Evolutionary conservation across 2,888 invertebrate genomes (phyloP), one percentile per base, ranked within the genome.

Genomic region (Dendrolimus houi): DNA sequence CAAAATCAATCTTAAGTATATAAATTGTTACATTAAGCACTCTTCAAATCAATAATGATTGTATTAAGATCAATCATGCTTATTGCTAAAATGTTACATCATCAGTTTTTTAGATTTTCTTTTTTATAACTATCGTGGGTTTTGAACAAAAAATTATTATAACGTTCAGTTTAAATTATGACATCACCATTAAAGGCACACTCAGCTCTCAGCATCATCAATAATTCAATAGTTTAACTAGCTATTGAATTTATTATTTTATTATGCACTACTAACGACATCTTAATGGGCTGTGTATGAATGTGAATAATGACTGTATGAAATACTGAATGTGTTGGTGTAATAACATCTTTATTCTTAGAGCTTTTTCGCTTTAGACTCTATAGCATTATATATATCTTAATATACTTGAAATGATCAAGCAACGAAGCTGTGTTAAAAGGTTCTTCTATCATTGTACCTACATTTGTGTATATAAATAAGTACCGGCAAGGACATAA

Each of bases 371-470:
- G 29, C 0, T 29, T 29, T 29, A 29, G 29, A 29, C 29, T 29
- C 6, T 0, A 29, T 6, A 29, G 29, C 29, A 29, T 29, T 29
- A 29, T 29, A 29, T 29, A 29, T 29, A 29, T 29, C 29, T 29
- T 29, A 29, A 29, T 29, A 56, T 52, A 53, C 52, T 53, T 14
- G 13, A 55, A 42, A 54, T 56, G 53, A 56, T 17, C 17, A 29
- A 29, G 17, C 42, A 57, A 56, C 29, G 12, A 56, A 29, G 29
- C 29, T 56, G 53, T 62, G 58, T 57, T 59, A 61, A 62, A n/a
- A 66, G 66, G 67, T 64, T 63, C 59, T 57, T 61, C 64, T 66
- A 61, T 69, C 67, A 70, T 70, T 61, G 62, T 66, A 55, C 58
- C 57, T 64, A 29, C 6, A 29, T 29, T 66, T 67, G 63, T 63